Conservation (phyloP, 2,888 invertebrate species). For the Lypha dubia region DNA sequence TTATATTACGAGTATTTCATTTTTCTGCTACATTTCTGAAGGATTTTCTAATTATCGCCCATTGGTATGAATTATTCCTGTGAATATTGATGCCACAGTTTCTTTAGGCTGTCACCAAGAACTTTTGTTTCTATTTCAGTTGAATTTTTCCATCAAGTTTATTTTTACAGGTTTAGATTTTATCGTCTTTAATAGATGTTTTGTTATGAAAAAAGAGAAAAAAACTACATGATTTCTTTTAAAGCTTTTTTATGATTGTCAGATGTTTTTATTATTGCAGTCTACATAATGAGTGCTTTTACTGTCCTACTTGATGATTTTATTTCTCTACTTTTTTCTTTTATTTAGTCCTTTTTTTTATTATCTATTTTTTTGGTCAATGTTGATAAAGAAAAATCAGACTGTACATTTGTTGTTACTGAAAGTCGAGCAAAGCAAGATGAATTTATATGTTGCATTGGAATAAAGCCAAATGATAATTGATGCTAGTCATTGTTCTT, state of each 20-base stretch:
- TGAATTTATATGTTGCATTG: slow-evolving; percentile 59
- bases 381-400: slow-evolving; percentile 20
- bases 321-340: background rate
- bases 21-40: slow-evolving; percentile 27
- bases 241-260: slow-evolving; percentile 4
- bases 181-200: slow-evolving; percentile 39
- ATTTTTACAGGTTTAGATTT: slow-evolving; percentile 20
- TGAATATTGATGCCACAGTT: slow-evolving; percentile 35
- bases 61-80: slow-evolving; percentile 38
- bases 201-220: slow-evolving; percentile 3
- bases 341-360: background rate
- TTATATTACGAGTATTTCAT: no score
- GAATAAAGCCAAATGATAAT: slow-evolving; percentile 69
- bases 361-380: background rate
- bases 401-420: background rate
- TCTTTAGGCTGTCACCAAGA: slow-evolving; percentile 45
- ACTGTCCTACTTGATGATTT: slow-evolving; percentile 54
- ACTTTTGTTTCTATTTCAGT: slow-evolving; percentile 27
- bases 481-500: slow-evolving; percentile 56
- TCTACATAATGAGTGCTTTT: slow-evolving; percentile 44
- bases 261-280: slow-evolving; percentile 26
- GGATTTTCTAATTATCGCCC: slow-evolving; percentile 62
- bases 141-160: slow-evolving; percentile 14
- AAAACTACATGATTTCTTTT: background rate
- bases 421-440: background rate